Evolutionary conservation across 2,888 invertebrate genomes (phyloP).

Genomic region (Andrena flavipes): DNA sequence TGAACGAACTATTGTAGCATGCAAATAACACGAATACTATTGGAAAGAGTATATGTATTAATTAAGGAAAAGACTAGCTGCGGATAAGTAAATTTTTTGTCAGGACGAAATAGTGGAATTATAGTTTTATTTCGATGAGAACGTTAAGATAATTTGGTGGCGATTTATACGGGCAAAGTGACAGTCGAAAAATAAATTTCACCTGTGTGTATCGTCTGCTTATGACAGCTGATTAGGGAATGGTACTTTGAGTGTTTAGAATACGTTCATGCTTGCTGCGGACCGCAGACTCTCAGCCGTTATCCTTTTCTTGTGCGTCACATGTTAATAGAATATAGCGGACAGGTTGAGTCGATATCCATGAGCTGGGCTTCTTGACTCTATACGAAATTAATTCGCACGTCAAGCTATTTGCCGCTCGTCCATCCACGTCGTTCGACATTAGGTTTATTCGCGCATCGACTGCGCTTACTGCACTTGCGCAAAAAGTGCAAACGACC

Average conservation of each 20-base stretch:
- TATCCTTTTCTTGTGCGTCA: constrained; percentile 47
- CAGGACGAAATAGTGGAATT: not conserved
- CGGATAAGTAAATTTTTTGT: not conserved
- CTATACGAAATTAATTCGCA: constrained; percentile 54
- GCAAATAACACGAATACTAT: too few relatives aligned
- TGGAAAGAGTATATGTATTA: not conserved
- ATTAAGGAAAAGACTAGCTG: not conserved
- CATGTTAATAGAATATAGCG: constrained; percentile 47
- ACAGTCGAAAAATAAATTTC: constrained; percentile 41
- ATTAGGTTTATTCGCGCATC: constrained; percentile 66
- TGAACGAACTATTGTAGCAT: too few relatives aligned
- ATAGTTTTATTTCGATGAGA: not conserved
- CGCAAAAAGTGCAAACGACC: constrained; percentile 45
- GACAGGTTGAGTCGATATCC: constrained; percentile 17
- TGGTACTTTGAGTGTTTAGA: constrained; percentile 56
- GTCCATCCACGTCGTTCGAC: constrained; percentile 68
- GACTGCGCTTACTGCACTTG: constrained; percentile 54
- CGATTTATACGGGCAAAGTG: not conserved
- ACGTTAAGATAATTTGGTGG: constrained; percentile 9
- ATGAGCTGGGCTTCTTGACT: constrained; percentile 25
- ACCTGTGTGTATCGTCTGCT: constrained; percentile 79
- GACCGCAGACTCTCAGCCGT: constrained; percentile 35
- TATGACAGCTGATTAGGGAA: constrained; percentile 77
- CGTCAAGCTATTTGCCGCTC: constrained; percentile 59
- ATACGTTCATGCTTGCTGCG: constrained; percentile 51